phyloP scores from a whole-genome alignment of 2,888 invertebrate genomes.

The Cheiracanthium punctorium region DNA sequence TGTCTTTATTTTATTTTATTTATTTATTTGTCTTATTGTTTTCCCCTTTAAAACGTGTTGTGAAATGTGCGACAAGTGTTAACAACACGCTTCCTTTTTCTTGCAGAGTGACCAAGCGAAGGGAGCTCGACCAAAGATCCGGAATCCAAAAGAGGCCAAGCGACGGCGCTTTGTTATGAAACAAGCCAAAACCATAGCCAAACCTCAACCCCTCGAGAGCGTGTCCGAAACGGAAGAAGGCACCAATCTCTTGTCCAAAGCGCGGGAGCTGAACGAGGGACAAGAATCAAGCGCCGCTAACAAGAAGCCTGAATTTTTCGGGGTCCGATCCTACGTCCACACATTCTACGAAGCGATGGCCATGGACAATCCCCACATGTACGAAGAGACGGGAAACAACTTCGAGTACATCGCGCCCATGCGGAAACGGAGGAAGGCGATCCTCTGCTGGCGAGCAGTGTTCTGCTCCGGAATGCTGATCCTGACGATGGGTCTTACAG shows the following conservation, averaged over 20 bases:
- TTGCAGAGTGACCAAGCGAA: conserved; percentile 41
- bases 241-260: conserved; percentile 25
- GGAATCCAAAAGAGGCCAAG: conserved; percentile 54
- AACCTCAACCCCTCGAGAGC: conserved; percentile 52
- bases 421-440: conserved; percentile 24
- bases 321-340: conserved; percentile 78
- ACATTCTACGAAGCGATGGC: conserved; percentile 77
- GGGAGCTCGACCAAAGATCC: conserved; percentile 61
- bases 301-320: conserved; percentile 76
- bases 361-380: conserved; percentile 71
- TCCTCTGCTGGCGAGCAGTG: conserved; percentile 39
- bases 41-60: too few species aligned
- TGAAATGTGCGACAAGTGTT: too few species aligned
- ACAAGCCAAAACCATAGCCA: conserved; percentile 53
- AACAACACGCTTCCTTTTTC: neutral
- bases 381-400: conserved; percentile 75
- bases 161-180: conserved; percentile 56
- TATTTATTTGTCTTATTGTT: too few species aligned
- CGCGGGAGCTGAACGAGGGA: neutral
- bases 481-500: conserved; percentile 77
- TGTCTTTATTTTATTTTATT: too few species aligned
- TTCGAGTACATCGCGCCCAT: conserved; percentile 75
- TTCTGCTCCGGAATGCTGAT: conserved; percentile 76
- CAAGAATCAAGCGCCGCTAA: neutral
- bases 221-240: conserved; percentile 58